Percentiles rank a stretch among this genome's conserved stretches.
phyloP scores from a whole-genome alignment of 2,797 vertebrate species.

The Hypotaenidia okinawae region DNA sequence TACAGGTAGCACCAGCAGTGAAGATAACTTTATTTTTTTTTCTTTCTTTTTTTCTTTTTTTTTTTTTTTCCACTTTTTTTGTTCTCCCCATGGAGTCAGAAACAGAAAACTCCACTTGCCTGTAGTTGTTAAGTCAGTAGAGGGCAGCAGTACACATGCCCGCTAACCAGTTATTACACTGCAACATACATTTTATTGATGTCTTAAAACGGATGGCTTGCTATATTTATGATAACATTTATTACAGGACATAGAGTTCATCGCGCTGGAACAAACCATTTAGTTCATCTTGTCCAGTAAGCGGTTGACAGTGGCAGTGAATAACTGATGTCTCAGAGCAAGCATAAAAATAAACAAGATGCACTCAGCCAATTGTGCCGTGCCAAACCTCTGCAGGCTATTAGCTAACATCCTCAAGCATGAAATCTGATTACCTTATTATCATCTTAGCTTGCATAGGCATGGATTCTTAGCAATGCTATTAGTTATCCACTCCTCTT shows the following conservation, averaged over 20 bases:
- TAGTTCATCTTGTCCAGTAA: slow-evolving; percentile 65
- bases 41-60: not conserved
- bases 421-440: slow-evolving; percentile 71
- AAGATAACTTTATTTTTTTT: not conserved
- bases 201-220: slow-evolving; percentile 35
- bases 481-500: slow-evolving; percentile 45
- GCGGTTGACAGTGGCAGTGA: slow-evolving; percentile 31
- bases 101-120: not conserved
- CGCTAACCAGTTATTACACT: not conserved
- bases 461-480: slow-evolving; percentile 38
- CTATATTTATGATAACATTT: slow-evolving; percentile 58
- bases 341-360: slow-evolving; percentile 69
- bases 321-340: slow-evolving; percentile 59
- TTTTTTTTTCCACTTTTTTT: not conserved
- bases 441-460: slow-evolving; percentile 52
- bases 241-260: slow-evolving; percentile 58
- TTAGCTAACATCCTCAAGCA: slow-evolving; percentile 61
- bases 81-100: not conserved
- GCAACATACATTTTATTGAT: slow-evolving; percentile 17
- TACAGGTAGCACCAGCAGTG: not conserved
- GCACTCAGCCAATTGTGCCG: slow-evolving; percentile 53
- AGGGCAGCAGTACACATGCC: not conserved
- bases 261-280: slow-evolving; percentile 57
- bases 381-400: slow-evolving; percentile 55
- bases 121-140: not conserved